These are phyloP conservation scores for Plecturocebus donacophilus DNA, from an alignment of 2,113 vertebrate species.

Conservation along the genomic window DNA sequence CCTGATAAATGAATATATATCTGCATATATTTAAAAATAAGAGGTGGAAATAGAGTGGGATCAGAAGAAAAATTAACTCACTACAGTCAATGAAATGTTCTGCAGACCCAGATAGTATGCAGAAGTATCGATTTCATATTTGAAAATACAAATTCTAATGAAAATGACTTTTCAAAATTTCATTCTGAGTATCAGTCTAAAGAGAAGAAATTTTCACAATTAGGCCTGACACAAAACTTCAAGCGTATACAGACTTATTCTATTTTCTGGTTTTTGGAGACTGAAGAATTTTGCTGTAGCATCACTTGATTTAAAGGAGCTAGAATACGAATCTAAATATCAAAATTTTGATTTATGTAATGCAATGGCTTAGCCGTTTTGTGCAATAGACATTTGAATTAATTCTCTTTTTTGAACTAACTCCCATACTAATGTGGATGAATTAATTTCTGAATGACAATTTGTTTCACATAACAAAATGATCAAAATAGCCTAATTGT, in stretches of 20 bases:
- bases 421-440: no score
- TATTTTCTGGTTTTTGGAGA: not conserved
- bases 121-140: not conserved
- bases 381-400: not conserved
- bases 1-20: not conserved
- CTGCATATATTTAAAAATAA: not conserved
- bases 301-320: conserved; percentile 53
- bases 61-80: not conserved
- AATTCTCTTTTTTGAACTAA: not conserved
- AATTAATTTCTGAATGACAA: not conserved
- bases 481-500: not conserved
- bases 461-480: not conserved
- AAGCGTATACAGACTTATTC: not conserved
- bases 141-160: conserved; percentile 21
- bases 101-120: not conserved
- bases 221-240: not conserved
- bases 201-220: not conserved
- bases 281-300: conserved; percentile 62
- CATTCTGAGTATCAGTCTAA: not conserved
- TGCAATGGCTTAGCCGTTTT: not conserved
- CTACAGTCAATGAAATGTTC: not conserved
- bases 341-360: not conserved
- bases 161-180: not conserved
- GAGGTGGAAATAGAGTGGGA: not conserved
- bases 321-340: not conserved